Evolutionary conservation across 2,888 invertebrate genomes (phyloP), one percentile per base, ranked within the genome.

Genomic region (Scaptomyza caliginosa): DNA sequence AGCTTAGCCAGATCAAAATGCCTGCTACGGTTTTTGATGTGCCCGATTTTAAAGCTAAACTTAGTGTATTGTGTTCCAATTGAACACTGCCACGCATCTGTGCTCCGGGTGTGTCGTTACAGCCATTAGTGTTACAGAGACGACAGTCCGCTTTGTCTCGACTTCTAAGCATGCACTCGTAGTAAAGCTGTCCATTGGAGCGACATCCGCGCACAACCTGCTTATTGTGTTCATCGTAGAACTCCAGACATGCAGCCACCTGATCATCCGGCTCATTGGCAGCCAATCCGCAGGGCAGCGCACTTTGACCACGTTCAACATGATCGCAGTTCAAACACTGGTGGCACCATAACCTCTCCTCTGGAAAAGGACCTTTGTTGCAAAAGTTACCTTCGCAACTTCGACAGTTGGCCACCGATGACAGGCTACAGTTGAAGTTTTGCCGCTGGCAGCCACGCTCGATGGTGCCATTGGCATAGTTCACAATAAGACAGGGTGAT

Each of bases 161-260:
- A 26, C 67, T 68, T 13, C 73, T 63, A 10, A 87, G 38, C 51
- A 89, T 67, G 46, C 88, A 88, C 38, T 87, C 80, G 40, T 82
- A 81, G 58, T 82, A 89, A 0, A 79, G 57, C 2, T 57, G 51
- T 0, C 64, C 19, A 66, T 90, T 75, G n/a, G 89, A 84, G n/a
- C 77, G 70, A 51, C 90, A 90, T 0, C 90, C 90, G 3, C 90
- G 83, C 23, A 85, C 67, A n/a, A 88, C 71, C 17, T 76, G 68
- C 5, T 65, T 23, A 13, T 17, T 60, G 0, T 64, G 62, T 0
- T 28, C 13, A 45, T 86, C 86, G 17, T 67, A 77, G 36, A 74
- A 90, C 55, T 88, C 87, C 56, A 89, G 76, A 16, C 90, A 90
- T 3, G 68, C 74, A 17, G 78, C 59, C 4, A 51, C 7, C 11